Conservation (phyloP, 2,888 invertebrate genomes). For the Clitarchus hookeri region DNA sequence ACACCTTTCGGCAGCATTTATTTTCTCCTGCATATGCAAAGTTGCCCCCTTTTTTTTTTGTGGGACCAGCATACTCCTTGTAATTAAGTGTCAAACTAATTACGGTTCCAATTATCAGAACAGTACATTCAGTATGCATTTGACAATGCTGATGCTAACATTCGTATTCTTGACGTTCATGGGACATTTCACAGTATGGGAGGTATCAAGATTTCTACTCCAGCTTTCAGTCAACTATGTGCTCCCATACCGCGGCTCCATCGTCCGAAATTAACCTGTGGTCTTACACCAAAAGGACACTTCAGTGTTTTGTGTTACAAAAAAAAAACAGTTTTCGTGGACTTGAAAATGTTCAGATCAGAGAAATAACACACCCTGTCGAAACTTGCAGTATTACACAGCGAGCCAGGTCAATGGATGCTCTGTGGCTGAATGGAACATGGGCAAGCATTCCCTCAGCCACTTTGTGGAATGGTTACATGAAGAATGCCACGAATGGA, state of each 20-base stretch:
- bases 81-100: not conserved
- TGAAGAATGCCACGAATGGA: not conserved
- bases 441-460: not conserved
- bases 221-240: not conserved
- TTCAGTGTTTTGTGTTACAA: not conserved
- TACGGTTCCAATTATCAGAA: not conserved
- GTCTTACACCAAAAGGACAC: not conserved
- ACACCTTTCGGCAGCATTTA: not conserved
- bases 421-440: not conserved
- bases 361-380: not conserved
- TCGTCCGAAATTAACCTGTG: not conserved
- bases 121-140: not conserved
- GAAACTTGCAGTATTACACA: not conserved
- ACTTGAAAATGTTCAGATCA: not conserved
- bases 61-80: not conserved
- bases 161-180: not conserved
- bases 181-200: not conserved
- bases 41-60: not conserved
- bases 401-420: not conserved
- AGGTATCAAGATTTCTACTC: slow-evolving; percentile 2
- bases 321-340: not conserved
- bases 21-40: not conserved
- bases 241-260: not conserved
- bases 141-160: not conserved
- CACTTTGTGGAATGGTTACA: not conserved